These are phyloP conservation scores for Parazoanthus swiftii DNA, from an alignment of 92 coral and sea anemone species.

Conservation along the genomic window DNA sequence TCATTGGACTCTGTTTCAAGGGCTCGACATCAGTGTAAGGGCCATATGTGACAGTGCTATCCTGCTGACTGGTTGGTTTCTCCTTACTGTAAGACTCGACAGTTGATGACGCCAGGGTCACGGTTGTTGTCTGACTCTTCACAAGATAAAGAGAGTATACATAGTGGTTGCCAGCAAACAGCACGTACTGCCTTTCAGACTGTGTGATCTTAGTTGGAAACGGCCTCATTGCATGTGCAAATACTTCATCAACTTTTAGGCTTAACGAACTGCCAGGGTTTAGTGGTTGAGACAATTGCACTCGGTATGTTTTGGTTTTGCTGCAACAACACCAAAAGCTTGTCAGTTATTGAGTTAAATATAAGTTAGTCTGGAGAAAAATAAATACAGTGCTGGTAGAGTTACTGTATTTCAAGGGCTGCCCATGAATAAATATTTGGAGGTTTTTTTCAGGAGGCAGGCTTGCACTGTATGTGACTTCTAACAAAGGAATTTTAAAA, in stretches of 20 bases:
- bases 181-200: conserved; percentile 88
- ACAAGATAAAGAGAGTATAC: conserved; percentile 74
- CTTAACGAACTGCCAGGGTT: conserved; percentile 67
- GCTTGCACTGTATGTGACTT: too few relatives aligned
- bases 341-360: neutral
- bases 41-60: conserved; percentile 81
- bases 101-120: conserved; percentile 80
- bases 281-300: conserved; percentile 62
- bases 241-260: conserved; percentile 75
- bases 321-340: conserved; percentile 44
- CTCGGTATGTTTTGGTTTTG: conserved; percentile 68
- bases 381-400: too few relatives aligned
- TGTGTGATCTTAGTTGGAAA: conserved; percentile 89
- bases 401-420: too few relatives aligned
- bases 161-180: conserved; percentile 93
- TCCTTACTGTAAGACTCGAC: conserved; percentile 88
- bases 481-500: too few relatives aligned
- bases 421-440: too few relatives aligned
- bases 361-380: neutral
- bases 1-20: conserved; percentile 75
- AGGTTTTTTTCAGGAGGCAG: too few relatives aligned
- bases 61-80: conserved; percentile 83
- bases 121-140: conserved; percentile 83
- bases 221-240: conserved; percentile 87
- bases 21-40: conserved; percentile 84